Evolutionary conservation across 2,797 vertebrate genomes (phyloP).

Genomic region (Decapterus maruadsi): DNA sequence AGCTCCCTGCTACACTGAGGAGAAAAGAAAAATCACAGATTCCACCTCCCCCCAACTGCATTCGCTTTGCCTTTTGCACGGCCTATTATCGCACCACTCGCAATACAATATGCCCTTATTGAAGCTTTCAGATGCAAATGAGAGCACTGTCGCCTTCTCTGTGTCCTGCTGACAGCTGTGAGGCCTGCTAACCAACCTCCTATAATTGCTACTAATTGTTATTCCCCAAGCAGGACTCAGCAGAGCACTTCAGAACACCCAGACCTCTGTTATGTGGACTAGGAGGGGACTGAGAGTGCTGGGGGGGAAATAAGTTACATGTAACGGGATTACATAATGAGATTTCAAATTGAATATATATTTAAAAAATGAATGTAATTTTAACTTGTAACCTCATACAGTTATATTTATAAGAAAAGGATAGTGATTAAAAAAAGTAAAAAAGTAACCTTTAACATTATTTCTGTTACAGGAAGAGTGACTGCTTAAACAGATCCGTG

Average conservation of each 20-base stretch:
- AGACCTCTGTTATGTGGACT: slow-evolving; percentile 55
- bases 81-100: slow-evolving; percentile 73
- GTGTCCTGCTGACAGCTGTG: slow-evolving; percentile 78
- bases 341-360: not conserved
- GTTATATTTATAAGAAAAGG: too few relatives aligned
- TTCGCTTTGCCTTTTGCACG: slow-evolving; percentile 69
- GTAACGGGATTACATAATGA: not conserved
- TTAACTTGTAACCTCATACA: too few relatives aligned
- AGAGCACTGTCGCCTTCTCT: slow-evolving; percentile 67
- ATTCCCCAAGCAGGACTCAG: slow-evolving; percentile 74
- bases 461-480: too few relatives aligned
- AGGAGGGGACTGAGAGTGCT: not conserved
- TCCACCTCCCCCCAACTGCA: slow-evolving; percentile 52
- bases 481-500: too few relatives aligned
- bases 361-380: too few relatives aligned
- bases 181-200: slow-evolving; percentile 71
- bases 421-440: too few relatives aligned
- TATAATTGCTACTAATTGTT: slow-evolving; percentile 82
- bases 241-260: slow-evolving; percentile 54
- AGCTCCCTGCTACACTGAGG: slow-evolving; percentile 34
- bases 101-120: slow-evolving; percentile 79
- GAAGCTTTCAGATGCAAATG: slow-evolving; percentile 83
- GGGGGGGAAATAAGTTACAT: not conserved
- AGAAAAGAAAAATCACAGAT: slow-evolving; percentile 51
- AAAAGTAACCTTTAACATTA: too few relatives aligned